Conservation (phyloP, 2,888 invertebrate genomes). For the Gymnocheta viridis region DNA sequence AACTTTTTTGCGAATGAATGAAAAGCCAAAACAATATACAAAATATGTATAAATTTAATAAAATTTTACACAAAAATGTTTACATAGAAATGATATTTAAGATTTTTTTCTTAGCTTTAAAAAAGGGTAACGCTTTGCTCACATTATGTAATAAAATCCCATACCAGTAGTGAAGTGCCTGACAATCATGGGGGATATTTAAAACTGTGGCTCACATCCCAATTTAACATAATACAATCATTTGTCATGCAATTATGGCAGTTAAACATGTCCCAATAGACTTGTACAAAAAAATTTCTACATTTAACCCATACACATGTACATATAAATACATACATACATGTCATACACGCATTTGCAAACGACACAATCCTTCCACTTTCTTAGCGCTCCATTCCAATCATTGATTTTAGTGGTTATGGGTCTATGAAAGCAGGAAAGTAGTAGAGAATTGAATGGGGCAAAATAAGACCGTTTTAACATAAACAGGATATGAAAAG, state of each 20-base stretch:
- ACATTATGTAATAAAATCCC: not conserved
- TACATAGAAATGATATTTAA: too few relatives aligned
- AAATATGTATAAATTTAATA: too few relatives aligned
- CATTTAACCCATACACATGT: slow-evolving; percentile 12
- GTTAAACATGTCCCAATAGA: slow-evolving; percentile 63
- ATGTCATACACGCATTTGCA: not conserved
- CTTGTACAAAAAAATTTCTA: slow-evolving; percentile 20
- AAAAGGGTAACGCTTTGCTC: not conserved
- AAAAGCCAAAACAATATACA: too few relatives aligned
- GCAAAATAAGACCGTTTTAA: slow-evolving; percentile 21
- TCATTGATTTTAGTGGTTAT: slow-evolving; percentile 21
- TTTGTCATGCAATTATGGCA: slow-evolving; percentile 70
- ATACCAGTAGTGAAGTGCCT: too few relatives aligned
- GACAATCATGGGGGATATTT: not conserved
- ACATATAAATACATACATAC: not conserved
- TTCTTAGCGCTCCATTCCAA: slow-evolving; percentile 17
- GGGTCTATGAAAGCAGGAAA: not conserved
- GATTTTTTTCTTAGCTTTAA: not conserved
- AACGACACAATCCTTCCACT: slow-evolving; percentile 2
- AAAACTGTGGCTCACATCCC: not conserved
- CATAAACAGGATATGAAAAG: slow-evolving; percentile 64
- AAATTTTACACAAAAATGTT: too few relatives aligned
- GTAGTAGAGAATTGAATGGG: not conserved
- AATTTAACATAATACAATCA: slow-evolving; percentile 67
- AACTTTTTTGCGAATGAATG: too few relatives aligned